Base-by-base conservation (phyloP, 2,113 vertebrate genomes). In the Lagopus muta region DNA sequence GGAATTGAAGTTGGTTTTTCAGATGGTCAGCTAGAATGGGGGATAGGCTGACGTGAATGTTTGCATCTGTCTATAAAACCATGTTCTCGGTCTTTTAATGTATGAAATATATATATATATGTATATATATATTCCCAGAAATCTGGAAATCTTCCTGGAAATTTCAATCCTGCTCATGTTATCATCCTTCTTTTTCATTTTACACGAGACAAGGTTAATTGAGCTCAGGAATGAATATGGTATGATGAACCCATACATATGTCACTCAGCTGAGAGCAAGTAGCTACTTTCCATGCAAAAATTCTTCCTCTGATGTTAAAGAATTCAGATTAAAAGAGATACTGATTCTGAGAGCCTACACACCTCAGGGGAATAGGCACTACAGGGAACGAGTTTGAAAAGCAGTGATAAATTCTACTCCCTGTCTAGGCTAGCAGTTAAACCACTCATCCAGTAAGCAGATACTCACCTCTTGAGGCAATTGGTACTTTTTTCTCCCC, bases 381-480 rank as follows among this genome's bases (percentile, higher is more conserved):
- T 18, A 87, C 89, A 82, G 18, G n/a, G 40, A 94, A 69, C 40
- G 36, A 87, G 32, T 82, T 85, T 95, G 47, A 89, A 92, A 94
- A 93, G 34, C 78, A 32, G 8, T 82, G 83, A 79, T 69, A 89
- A 94, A 69, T 92, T 82, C 6, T 13, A 54, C 18, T 85, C 13
- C 45, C 11, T 69, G 27, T 70, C 67, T 75, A 79, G 47, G 10
- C 19, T 92, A 58, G 30, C 32, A 76, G 61, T 88, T 57, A 82
- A 89, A 79, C 58, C 27, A 62, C 40, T 87, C 22, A 15, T 79
- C 30, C 71, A 28, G 40, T 54, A 94, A 67, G 58, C 17, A 91
- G 36, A 36, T 70, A 91, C 91, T 91, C 6, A 57, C 86, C 82
- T 75, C 57, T 40, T 78, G 27, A 79, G 60, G 25, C 52, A 87